Conservation (phyloP, 2,797 vertebrate species). For the Pantherophis vulpinus region DNA sequence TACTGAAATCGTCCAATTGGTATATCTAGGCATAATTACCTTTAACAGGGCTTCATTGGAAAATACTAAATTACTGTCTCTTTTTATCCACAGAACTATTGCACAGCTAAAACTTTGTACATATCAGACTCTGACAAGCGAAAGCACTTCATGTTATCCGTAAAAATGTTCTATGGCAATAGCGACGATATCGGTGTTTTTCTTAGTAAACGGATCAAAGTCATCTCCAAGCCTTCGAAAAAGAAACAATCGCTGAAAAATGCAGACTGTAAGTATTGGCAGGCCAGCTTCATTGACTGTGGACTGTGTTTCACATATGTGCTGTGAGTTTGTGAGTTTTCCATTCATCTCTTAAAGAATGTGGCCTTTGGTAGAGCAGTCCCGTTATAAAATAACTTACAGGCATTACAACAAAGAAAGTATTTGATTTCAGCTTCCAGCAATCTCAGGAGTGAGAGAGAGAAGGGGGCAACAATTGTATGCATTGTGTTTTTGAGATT, state of each 20-base stretch:
- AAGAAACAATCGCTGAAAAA: conserved; percentile 99
- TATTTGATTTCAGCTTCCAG: neutral
- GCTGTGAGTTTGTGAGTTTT: neutral
- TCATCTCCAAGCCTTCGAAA: conserved; percentile 99
- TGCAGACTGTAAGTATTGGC: conserved; percentile 87
- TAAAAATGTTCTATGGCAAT: conserved; percentile 99
- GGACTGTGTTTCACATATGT: neutral
- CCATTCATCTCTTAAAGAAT: neutral
- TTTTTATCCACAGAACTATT: conserved; percentile 88
- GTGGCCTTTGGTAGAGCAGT: neutral
- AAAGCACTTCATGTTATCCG: conserved; percentile 99
- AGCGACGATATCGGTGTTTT: conserved; percentile 97
- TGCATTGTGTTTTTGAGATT: neutral
- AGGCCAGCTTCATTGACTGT: neutral
- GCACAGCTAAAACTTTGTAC: conserved; percentile 99
- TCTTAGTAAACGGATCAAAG: conserved; percentile 99
- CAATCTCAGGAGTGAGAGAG: neutral
- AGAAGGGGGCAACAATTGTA: neutral
- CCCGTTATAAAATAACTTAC: neutral
- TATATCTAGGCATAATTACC: neutral
- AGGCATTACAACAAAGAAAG: neutral
- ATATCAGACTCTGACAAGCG: conserved; percentile 99
- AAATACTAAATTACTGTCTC: conserved; percentile 30
- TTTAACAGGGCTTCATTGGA: neutral
- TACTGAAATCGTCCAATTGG: neutral